phyloP scores from a whole-genome alignment of 2,113 vertebrate genomes.

The Tapirus terrestris region DNA sequence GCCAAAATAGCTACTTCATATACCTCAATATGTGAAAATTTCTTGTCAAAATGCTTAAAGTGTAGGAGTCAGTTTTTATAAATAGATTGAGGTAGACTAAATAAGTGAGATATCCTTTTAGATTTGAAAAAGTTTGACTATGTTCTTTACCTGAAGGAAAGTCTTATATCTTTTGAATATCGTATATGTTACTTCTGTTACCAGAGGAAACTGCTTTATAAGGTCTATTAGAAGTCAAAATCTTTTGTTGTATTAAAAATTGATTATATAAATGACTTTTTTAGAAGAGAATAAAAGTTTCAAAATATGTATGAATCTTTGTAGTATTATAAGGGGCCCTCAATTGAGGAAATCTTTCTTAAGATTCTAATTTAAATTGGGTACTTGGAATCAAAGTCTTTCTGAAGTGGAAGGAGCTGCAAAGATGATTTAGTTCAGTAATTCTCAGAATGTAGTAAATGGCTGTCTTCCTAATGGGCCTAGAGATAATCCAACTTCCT shows the following conservation, averaged over 20 bases:
- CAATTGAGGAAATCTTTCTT: conserved; percentile 6
- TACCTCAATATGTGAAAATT: too few species aligned
- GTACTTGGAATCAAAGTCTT: not conserved
- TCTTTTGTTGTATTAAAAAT: conserved; percentile 39
- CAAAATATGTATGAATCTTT: not conserved
- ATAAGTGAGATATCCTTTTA: not conserved
- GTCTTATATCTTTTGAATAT: not conserved
- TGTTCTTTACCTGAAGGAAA: conserved; percentile 17
- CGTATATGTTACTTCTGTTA: not conserved
- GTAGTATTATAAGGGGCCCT: not conserved
- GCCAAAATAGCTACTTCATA: too few species aligned
- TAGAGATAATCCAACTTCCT: not conserved
- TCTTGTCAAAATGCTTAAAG: not conserved
- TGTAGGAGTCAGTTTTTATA: not conserved
- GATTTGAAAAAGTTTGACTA: not conserved
- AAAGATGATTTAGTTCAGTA: conserved; percentile 20
- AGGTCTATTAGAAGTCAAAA: not conserved
- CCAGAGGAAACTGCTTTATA: not conserved
- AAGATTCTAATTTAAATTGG: not conserved
- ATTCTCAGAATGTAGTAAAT: conserved; percentile 32
- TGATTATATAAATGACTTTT: conserved; percentile 18
- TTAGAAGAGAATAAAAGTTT: conserved; percentile 22
- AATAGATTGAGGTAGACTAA: not conserved
- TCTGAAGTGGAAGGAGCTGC: not conserved
- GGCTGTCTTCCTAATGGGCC: not conserved